Conservation (phyloP, 2,113 vertebrate genomes). For the Cyphomyrus discorhynchus region DNA sequence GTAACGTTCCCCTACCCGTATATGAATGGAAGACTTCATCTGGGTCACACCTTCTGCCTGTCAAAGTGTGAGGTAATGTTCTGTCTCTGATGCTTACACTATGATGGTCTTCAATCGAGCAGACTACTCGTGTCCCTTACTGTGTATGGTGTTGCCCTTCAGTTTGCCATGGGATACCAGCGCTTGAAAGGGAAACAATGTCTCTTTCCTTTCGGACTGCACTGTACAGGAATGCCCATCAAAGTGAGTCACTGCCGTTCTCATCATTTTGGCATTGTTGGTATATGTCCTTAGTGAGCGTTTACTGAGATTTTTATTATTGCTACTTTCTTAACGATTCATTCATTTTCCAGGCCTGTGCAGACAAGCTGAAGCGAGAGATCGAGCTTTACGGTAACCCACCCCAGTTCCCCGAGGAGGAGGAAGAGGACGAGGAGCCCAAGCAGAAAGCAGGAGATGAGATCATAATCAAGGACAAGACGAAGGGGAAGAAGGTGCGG, state of each 20-base stretch:
- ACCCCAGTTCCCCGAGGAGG: slow-evolving; percentile 88
- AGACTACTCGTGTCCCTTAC: not conserved
- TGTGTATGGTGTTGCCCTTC: not conserved
- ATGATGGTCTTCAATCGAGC: not conserved
- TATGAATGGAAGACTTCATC: slow-evolving; percentile 94
- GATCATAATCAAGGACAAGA: slow-evolving; percentile 84
- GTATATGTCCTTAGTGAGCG: not conserved
- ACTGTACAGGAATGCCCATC: slow-evolving; percentile 98
- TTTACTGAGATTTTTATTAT: not conserved
- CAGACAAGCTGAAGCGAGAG: slow-evolving; percentile 95
- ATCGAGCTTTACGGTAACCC: slow-evolving; percentile 89
- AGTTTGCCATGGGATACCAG: slow-evolving; percentile 89
- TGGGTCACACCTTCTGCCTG: slow-evolving; percentile 91
- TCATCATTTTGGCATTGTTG: not conserved
- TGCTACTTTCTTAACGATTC: not conserved
- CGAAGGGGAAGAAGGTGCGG: slow-evolving; percentile 89
- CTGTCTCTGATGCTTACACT: not conserved
- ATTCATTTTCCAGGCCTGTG: slow-evolving; percentile 73
- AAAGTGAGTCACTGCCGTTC: slow-evolving; percentile 66
- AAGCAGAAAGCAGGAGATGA: slow-evolving; percentile 61
- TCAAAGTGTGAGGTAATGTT: slow-evolving; percentile 90
- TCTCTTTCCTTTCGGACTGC: slow-evolving; percentile 90
- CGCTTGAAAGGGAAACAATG: slow-evolving; percentile 83
- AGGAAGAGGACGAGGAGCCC: slow-evolving; percentile 64
- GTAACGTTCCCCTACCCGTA: slow-evolving; percentile 94